A percentile compares a stretch with the other conserved stretches of the same genome.
phyloP scores from a whole-genome alignment of 2,113 vertebrate species.

The Coturnix japonica region DNA sequence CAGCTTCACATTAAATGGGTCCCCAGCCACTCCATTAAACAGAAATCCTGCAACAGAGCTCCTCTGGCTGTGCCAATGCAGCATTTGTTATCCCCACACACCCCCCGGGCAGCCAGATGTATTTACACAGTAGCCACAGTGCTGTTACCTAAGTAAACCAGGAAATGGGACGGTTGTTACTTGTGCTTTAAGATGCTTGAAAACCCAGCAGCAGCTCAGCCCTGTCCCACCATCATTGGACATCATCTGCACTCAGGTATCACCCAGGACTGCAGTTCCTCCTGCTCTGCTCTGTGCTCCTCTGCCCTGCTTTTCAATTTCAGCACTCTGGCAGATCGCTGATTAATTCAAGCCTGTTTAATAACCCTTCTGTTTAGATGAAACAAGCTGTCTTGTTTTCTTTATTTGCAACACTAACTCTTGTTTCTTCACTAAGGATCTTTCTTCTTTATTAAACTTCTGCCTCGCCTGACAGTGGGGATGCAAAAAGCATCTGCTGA shows the following conservation, averaged over 20 bases:
- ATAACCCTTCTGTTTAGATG: conserved; percentile 82
- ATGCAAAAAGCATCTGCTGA: conserved; percentile 72
- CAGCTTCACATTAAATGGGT: conserved; percentile 70
- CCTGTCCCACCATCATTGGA: neutral
- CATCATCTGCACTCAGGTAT: neutral
- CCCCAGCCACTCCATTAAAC: conserved; percentile 71
- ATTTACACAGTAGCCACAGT: conserved; percentile 39
- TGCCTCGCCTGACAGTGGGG: conserved; percentile 67
- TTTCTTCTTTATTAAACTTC: conserved; percentile 77
- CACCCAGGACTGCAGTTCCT: neutral
- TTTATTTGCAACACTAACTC: conserved; percentile 81
- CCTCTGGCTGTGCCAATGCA: conserved; percentile 46
- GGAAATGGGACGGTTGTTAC: conserved; percentile 34
- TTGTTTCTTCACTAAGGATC: conserved; percentile 78
- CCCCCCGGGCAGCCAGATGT: conserved; percentile 42
- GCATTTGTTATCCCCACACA: conserved; percentile 20
- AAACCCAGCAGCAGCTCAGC: accelerated
- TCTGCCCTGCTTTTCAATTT: conserved; percentile 63
- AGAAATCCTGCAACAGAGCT: conserved; percentile 30
- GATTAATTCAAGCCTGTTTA: conserved; percentile 83
- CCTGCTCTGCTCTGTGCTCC: conserved; percentile 23
- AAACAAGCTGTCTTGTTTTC: conserved; percentile 84
- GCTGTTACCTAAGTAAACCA: conserved; percentile 53
- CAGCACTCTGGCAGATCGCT: conserved; percentile 75
- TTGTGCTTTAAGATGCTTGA: neutral